Evolutionary conservation across 37 sponge, comb jelly and placozoan genomes (phyloP).

Genomic region (Hexactinellida sp.): DNA sequence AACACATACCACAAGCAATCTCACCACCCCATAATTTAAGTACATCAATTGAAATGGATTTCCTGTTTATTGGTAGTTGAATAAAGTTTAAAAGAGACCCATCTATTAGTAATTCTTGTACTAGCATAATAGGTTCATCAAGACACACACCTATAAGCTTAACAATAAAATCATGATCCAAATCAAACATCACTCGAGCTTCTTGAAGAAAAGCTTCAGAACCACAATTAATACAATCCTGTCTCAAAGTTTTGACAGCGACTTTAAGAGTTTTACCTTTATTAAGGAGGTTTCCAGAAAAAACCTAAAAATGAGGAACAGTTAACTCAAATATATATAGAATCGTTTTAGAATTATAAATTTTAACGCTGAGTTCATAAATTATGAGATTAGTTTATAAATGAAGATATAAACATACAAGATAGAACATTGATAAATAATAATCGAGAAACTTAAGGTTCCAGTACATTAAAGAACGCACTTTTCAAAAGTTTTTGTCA

Average conservation of each 20-base stretch:
- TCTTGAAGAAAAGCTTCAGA: slow-evolving; percentile 79
- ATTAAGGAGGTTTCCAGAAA: neutral
- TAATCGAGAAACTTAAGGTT: too few relatives aligned
- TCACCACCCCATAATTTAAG: slow-evolving; percentile 85
- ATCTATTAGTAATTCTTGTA: slow-evolving; percentile 16
- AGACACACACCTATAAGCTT: slow-evolving; percentile 69
- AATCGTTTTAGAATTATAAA: too few relatives aligned
- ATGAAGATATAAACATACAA: too few relatives aligned
- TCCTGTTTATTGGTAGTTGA: slow-evolving; percentile 22
- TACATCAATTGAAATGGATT: slow-evolving; percentile 57
- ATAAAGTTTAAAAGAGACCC: slow-evolving; percentile 3
- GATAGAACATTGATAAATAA: too few relatives aligned
- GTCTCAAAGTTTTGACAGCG: slow-evolving; percentile 72
- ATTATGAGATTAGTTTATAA: too few relatives aligned
- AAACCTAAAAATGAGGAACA: neutral
- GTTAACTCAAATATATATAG: neutral
- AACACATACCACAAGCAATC: slow-evolving; percentile 87
- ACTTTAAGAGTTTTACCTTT: slow-evolving; percentile 39
- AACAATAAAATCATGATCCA: slow-evolving; percentile 86
- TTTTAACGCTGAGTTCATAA: too few relatives aligned
- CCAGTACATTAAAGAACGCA: too few relatives aligned
- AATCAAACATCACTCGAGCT: slow-evolving; percentile 66
- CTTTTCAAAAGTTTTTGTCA: too few relatives aligned
- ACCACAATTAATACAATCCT: slow-evolving; percentile 31
- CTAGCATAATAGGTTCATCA: slow-evolving; percentile 64